Evolutionary conservation across 2,888 invertebrate species (phyloP).

Genomic region (Sminthurides aquaticus): DNA sequence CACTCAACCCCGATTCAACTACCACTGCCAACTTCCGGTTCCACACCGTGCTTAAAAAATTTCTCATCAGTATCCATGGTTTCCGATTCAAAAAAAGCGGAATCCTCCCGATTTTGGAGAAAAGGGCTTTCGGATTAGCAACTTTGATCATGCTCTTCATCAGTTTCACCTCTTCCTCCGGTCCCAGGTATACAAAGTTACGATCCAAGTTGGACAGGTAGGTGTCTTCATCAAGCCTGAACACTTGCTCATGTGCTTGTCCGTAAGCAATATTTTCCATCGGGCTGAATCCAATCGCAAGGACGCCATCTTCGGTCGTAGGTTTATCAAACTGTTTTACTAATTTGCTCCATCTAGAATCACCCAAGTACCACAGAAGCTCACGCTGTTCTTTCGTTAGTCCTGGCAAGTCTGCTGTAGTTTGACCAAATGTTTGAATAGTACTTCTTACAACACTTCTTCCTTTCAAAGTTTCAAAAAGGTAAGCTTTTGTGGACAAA

Average conservation of each 20-base stretch:
- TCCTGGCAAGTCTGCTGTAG: background rate
- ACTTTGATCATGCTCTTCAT: slow-evolving; percentile 2
- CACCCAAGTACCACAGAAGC: background rate
- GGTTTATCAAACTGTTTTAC: background rate
- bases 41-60: slow-evolving; percentile 11
- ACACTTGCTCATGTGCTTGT: background rate
- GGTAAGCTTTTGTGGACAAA: background rate
- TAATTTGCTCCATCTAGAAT: background rate
- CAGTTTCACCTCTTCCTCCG: background rate
- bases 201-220: background rate
- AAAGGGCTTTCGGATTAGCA: background rate
- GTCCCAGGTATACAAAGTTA: slow-evolving; percentile 9
- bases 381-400: background rate
- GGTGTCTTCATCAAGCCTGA: background rate
- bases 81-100: slow-evolving; percentile 11
- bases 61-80: slow-evolving; percentile 4
- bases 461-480: slow-evolving; percentile 4
- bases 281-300: background rate
- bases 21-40: background rate
- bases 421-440: background rate
- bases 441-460: background rate
- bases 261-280: slow-evolving; percentile 1
- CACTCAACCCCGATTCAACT: slow-evolving; percentile 3
- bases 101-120: background rate
- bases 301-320: background rate